These are phyloP conservation scores for Pseudococcus viburni DNA, from an alignment of 2,888 invertebrate genomes.

Conservation along the genomic window DNA sequence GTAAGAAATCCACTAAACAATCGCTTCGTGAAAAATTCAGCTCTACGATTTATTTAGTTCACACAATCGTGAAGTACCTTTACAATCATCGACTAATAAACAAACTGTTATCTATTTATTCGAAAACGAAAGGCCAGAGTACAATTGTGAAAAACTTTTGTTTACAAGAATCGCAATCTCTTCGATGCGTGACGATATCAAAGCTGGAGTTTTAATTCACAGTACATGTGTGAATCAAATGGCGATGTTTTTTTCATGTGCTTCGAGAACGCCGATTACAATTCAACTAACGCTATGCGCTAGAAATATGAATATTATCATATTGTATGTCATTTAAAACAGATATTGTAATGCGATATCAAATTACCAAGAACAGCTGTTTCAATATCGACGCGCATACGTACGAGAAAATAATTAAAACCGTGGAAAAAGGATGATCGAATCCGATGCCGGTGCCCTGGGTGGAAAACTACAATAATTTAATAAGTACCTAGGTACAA, in stretches of 20 bases:
- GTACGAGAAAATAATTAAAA: conserved; percentile 21
- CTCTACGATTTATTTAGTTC: conserved; percentile 9
- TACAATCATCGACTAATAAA: not conserved
- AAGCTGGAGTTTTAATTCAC: conserved; percentile 8
- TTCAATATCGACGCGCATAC: conserved; percentile 21
- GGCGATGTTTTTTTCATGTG: conserved; percentile 16
- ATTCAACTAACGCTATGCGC: not conserved
- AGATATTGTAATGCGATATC: conserved; percentile 30
- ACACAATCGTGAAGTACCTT: not conserved
- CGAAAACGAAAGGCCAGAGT: conserved; percentile 17
- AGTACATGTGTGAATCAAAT: not conserved
- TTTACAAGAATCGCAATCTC: conserved; percentile 6
- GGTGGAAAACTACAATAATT: not conserved
- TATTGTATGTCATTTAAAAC: conserved; percentile 27
- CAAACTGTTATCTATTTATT: conserved; percentile 4
- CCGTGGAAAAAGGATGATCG: not conserved
- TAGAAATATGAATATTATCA: conserved; percentile 27
- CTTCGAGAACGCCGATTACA: not conserved
- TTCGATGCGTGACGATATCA: not conserved
- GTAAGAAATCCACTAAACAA: no score
- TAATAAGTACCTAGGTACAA: not conserved
- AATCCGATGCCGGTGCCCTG: not conserved
- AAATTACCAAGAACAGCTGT: conserved; percentile 52
- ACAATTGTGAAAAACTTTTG: conserved; percentile 15
- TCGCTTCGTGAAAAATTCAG: not conserved